These are phyloP conservation scores for Sialis fuliginosa DNA, from an alignment of 2,888 invertebrate species.

Conservation along the genomic window DNA sequence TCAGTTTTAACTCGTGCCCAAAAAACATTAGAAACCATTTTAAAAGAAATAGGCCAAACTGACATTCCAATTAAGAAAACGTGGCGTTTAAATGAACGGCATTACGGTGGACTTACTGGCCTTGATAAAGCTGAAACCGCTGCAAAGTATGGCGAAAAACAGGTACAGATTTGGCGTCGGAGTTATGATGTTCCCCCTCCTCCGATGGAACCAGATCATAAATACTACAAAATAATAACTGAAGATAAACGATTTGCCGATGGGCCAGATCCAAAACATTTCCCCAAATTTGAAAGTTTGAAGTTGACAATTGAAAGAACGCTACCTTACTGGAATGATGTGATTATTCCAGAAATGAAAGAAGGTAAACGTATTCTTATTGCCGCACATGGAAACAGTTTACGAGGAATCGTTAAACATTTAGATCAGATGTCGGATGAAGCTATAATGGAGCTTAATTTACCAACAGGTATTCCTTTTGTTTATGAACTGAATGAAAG, in stretches of 20 bases:
- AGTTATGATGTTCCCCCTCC: slow-evolving; percentile 72
- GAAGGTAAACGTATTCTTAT: slow-evolving; percentile 46
- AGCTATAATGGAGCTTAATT: slow-evolving; percentile 37
- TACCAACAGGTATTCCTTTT: slow-evolving; percentile 47
- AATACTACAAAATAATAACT: slow-evolving; percentile 55
- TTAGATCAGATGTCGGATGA: slow-evolving; percentile 47
- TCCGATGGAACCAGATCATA: slow-evolving; percentile 56
- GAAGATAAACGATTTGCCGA: slow-evolving; percentile 57
- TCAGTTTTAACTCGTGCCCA: slow-evolving; percentile 65
- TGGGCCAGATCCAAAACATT: slow-evolving; percentile 49
- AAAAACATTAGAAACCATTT: slow-evolving; percentile 47
- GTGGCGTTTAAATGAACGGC: slow-evolving; percentile 76
- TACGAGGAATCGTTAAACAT: slow-evolving; percentile 72
- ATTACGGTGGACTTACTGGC: slow-evolving; percentile 75
- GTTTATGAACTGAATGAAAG: slow-evolving; percentile 38
- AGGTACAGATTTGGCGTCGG: slow-evolving; percentile 72
- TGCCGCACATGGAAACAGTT: slow-evolving; percentile 74
- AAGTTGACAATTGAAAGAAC: slow-evolving; percentile 67
- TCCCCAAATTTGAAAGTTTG: slow-evolving; percentile 69
- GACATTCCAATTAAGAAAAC: slow-evolving; percentile 49
- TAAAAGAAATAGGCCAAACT: slow-evolving; percentile 47
- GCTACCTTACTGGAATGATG: slow-evolving; percentile 72
- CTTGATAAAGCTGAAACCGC: slow-evolving; percentile 73
- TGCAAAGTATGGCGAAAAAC: slow-evolving; percentile 67
- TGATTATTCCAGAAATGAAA: slow-evolving; percentile 47